Conservation (phyloP, 2,888 invertebrate species). For the Drosophila suboccidentalis region DNA sequence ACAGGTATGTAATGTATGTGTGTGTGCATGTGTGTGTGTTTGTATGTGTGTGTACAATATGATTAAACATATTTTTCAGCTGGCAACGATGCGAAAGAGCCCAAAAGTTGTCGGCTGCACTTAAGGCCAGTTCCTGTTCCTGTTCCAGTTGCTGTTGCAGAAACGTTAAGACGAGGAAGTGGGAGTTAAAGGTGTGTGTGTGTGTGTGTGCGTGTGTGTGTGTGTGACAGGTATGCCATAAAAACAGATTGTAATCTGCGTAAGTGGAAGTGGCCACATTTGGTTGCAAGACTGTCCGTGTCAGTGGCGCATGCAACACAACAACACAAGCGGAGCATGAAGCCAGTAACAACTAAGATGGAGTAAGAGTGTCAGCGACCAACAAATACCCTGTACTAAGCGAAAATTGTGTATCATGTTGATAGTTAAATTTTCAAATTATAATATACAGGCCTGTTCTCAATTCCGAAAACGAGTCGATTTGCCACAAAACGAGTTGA, state of each 20-base stretch:
- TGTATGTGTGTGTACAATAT: conserved; percentile 34
- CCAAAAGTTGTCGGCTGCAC: conserved; percentile 33
- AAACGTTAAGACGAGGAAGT: background rate
- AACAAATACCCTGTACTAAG: conserved; percentile 5
- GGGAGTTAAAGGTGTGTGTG: conserved; percentile 5
- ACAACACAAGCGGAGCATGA: conserved; percentile 21
- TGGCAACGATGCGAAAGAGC: conserved; percentile 22
- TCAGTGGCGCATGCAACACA: conserved; percentile 28
- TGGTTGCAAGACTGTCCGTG: conserved; percentile 54
- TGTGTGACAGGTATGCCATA: conserved; percentile 59
- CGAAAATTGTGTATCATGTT: too few relatives aligned
- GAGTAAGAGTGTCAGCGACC: background rate
- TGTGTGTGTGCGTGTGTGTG: conserved; percentile 6
- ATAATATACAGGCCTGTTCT: too few relatives aligned
- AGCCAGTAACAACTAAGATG: background rate
- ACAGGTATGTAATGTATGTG: background rate
- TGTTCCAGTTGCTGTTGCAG: conserved; percentile 13
- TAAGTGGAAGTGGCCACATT: conserved; percentile 78
- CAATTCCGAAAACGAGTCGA: too few relatives aligned
- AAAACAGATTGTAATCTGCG: conserved; percentile 78
- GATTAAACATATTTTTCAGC: conserved; percentile 63
- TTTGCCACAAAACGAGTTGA: too few relatives aligned
- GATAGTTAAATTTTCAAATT: too few relatives aligned
- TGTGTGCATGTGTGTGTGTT: too few relatives aligned
- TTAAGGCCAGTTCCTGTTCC: conserved; percentile 35